Conservation (phyloP, 2,113 vertebrate genomes). For the Notothenia rossii region DNA sequence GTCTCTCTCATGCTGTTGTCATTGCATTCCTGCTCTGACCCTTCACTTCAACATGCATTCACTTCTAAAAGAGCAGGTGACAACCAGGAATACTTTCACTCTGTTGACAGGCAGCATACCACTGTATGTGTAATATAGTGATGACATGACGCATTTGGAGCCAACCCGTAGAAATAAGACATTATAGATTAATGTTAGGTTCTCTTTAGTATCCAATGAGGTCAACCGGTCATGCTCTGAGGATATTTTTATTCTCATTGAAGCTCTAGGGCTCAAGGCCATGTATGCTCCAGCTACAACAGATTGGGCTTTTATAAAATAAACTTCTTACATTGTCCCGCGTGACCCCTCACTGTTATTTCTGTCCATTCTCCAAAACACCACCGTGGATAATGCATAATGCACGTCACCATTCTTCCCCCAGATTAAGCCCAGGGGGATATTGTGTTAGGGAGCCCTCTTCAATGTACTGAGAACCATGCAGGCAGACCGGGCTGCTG, state of each 20-base stretch:
- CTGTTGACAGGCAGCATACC: conserved; percentile 50
- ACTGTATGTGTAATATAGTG: conserved; percentile 9
- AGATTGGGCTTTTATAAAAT: conserved; percentile 46
- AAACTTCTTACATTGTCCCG: conserved; percentile 59
- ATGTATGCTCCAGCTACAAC: conserved; percentile 54
- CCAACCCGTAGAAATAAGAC: conserved; percentile 33
- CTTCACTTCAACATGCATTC: conserved; percentile 48
- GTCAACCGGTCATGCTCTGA: conserved; percentile 45
- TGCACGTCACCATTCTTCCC: conserved; percentile 61
- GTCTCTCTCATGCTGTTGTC: conserved; percentile 36
- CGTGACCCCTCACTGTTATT: conserved; percentile 63
- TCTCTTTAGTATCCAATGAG: conserved; percentile 36
- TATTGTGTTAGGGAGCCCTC: conserved; percentile 59
- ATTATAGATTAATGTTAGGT: conserved; percentile 23
- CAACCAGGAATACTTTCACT: conserved; percentile 70
- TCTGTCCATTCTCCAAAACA: conserved; percentile 62
- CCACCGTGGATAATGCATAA: conserved; percentile 56
- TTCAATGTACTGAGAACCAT: conserved; percentile 22
- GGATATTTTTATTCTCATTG: conserved; percentile 37
- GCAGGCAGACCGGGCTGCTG: conserved; percentile 43
- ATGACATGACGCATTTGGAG: conserved; percentile 53
- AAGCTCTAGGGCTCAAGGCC: conserved; percentile 36
- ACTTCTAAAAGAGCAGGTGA: conserved; percentile 76
- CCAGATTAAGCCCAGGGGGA: conserved; percentile 58
- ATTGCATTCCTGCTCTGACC: conserved; percentile 67